Conservation (phyloP, 30 jellyfish, hydroid and myxozoan species). For the Aurelia coerulea region DNA sequence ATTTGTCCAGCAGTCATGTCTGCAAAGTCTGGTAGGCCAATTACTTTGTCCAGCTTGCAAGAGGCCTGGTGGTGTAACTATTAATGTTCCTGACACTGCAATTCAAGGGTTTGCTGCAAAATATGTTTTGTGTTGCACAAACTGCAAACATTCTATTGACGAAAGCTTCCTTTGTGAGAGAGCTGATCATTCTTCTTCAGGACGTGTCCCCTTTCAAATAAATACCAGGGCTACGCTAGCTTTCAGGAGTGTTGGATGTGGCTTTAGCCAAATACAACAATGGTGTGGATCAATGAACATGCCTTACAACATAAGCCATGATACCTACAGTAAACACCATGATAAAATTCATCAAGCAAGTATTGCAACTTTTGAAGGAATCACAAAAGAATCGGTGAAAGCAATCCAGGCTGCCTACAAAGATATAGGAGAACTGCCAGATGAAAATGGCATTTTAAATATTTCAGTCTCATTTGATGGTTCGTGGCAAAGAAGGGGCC, state of each 20-base stretch:
- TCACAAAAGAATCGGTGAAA: neutral
- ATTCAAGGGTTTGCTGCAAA: no score
- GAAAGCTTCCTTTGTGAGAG: neutral
- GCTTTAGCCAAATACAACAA: neutral
- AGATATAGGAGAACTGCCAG: neutral
- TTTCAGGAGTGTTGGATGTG: neutral
- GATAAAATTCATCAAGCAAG: neutral
- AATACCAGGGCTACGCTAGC: no score
- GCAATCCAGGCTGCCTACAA: neutral
- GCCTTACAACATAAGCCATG: no score
- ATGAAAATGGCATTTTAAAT: neutral
- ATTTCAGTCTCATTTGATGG: neutral
- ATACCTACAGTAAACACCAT: neutral
- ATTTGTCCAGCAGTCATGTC: no score
- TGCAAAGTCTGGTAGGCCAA: no score
- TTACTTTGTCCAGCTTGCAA: no score
- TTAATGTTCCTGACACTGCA: no score
- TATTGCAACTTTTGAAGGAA: neutral
- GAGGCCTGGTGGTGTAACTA: no score
- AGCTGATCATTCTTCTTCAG: neutral
- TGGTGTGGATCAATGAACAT: neutral
- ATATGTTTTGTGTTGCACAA: no score
- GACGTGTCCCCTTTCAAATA: no score
- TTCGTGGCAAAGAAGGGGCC: neutral
- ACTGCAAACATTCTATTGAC: neutral